Conservation (phyloP, 1,140 invertebrate species). For the Drosophila sp. region DNA sequence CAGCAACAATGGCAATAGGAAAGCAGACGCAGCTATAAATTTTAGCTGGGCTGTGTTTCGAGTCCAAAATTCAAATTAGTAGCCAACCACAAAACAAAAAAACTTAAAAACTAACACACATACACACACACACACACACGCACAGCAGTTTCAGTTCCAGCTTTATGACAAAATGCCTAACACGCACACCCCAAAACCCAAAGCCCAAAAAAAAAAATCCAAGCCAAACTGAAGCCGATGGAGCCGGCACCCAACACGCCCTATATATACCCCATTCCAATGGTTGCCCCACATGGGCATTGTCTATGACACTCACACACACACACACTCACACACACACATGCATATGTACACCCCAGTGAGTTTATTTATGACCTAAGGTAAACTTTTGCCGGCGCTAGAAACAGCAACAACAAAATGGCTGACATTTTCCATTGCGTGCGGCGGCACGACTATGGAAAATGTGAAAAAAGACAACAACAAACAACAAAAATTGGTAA, state of each 20-base stretch:
- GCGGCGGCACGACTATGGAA: slow-evolving; percentile 7
- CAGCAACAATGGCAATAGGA: slow-evolving; percentile 38
- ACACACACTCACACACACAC: neutral
- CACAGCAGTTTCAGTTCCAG: slow-evolving; percentile 44
- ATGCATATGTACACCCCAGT: neutral
- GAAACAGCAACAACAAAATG: slow-evolving; percentile 39
- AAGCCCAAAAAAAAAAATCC: slow-evolving; percentile 37
- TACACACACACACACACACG: neutral
- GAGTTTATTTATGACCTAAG: slow-evolving; percentile 61
- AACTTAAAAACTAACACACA: slow-evolving; percentile 23
- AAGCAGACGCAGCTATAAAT: slow-evolving; percentile 46
- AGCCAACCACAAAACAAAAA: slow-evolving; percentile 31
- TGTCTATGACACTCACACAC: slow-evolving; percentile 51
- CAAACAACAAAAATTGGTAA: neutral
- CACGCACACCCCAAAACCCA: slow-evolving; percentile 53
- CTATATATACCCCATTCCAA: slow-evolving; percentile 34
- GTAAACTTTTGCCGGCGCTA: slow-evolving; percentile 57
- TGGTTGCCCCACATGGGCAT: slow-evolving; percentile 58
- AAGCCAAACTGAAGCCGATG: slow-evolving; percentile 31
- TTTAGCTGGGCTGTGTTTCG: slow-evolving; percentile 31
- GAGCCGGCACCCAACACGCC: slow-evolving; percentile 17
- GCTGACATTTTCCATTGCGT: slow-evolving; percentile 45
- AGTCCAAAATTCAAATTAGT: slow-evolving; percentile 60
- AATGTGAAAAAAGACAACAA: neutral
- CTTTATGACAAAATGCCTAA: slow-evolving; percentile 63